A percentile compares a stretch with the other conserved stretches of the same genome.
Evolutionary conservation across 2,113 vertebrate species (phyloP).

Genomic region (Dipodomys ordii): DNA sequence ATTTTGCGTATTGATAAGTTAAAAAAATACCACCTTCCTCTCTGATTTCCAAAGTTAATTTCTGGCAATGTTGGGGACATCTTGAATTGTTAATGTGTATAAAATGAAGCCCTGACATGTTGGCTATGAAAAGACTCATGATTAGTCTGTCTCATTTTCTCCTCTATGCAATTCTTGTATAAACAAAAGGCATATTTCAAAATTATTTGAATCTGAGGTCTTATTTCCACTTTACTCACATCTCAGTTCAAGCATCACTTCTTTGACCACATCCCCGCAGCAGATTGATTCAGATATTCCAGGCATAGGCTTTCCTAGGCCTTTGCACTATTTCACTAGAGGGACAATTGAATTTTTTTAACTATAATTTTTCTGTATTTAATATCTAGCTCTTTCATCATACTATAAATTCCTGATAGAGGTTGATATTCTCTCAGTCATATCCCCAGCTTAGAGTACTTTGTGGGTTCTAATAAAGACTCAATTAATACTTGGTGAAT

Average conservation of each 20-base stretch:
- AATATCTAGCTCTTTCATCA: not conserved
- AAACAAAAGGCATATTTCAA: slow-evolving; percentile 22
- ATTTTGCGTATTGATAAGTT: not conserved
- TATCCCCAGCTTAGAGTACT: not conserved
- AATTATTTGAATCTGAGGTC: slow-evolving; percentile 38
- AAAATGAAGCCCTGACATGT: not conserved
- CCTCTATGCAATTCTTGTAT: not conserved
- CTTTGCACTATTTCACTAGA: not conserved
- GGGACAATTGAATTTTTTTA: not conserved
- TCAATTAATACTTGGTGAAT: not conserved
- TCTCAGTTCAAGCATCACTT: not conserved
- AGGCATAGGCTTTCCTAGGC: not conserved
- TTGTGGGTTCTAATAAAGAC: not conserved
- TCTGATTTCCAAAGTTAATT: not conserved
- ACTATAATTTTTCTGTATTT: not conserved
- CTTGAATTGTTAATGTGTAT: not conserved
- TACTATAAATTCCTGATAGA: not conserved
- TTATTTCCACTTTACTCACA: slow-evolving; percentile 41
- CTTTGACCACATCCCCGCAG: slow-evolving; percentile 31
- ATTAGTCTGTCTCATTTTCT: not conserved
- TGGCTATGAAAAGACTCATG: not conserved
- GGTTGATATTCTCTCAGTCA: not conserved
- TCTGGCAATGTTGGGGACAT: not conserved
- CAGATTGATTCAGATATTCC: slow-evolving; percentile 5
- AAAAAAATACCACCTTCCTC: not conserved